Base-by-base conservation (phyloP, 2,113 vertebrate species). In the Sturnira hondurensis region DNA sequence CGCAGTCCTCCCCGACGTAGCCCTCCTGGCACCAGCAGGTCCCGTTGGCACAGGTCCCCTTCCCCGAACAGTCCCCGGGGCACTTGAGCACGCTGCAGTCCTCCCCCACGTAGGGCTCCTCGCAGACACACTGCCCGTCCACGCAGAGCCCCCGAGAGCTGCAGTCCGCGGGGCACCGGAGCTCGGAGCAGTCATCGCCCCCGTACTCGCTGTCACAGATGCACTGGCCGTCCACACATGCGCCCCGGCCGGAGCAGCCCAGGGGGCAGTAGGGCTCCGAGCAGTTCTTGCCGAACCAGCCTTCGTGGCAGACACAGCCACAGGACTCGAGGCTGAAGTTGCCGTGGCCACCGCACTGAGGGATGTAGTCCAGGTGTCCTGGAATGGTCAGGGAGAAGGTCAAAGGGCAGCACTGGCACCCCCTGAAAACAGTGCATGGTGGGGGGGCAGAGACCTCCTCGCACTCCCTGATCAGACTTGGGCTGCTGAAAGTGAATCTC, bases 211-310 rank as follows among this genome's bases (percentile, higher is more conserved):
- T 99, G 98, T 99, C 99, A 0, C 99, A 99, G 92, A 99, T 95
- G 77, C 99, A 99, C 96, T 99, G 99, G 31, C 99, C 99, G 12
- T 99, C 99, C 50, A 99, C 97, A 28, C 99, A 99, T 80, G 99
- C 97, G 0, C 99, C 99, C 15, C 99, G 99, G 73, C 99, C 99
- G 14, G 99, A 99, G 98, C 99, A 99, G 98, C 99, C 99, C 26
- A 99, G 97, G 0, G 99, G 99, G 97, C 99, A 99, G 38, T 96
- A 98, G 0, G 99, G 98, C 96, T 99, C 99, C 0, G 99, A 99
- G 98, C 99, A 99, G 98, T 99, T 99, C 98, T 99, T 99, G 84
- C 99, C 99, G 0, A 98, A 98, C 99, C 99, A 99, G 45, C 99
- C 99, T 96, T 99, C 99, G 24, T 99, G 98, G 93, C 99, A 99